A percentile compares a stretch with the other conserved stretches of the same genome.
Evolutionary conservation across 2,113 vertebrate species (phyloP).

Genomic region (Ptyas mucosa): DNA sequence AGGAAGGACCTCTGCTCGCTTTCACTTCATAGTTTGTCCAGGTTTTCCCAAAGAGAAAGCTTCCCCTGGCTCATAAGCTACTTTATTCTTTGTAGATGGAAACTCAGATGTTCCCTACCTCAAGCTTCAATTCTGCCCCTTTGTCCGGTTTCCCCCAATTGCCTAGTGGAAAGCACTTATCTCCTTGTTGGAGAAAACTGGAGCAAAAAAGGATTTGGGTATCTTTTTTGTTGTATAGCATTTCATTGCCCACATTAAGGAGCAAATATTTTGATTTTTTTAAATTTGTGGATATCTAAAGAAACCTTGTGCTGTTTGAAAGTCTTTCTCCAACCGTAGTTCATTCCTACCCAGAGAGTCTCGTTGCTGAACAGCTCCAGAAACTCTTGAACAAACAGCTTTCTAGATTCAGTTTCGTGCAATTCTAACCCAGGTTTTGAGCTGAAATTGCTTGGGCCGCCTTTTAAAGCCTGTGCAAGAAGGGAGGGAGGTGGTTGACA

Average conservation of each 20-base stretch:
- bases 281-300: neutral
- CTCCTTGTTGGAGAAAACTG: neutral
- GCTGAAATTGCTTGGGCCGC: neutral
- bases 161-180: neutral
- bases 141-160: neutral
- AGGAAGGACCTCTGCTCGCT: neutral
- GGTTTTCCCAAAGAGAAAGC: neutral
- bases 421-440: neutral
- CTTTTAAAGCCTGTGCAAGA: neutral
- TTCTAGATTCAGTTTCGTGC: neutral
- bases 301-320: neutral
- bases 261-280: neutral
- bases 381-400: neutral
- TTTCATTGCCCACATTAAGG: neutral
- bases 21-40: neutral
- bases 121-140: neutral
- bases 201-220: neutral
- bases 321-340: neutral
- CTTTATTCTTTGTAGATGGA: neutral
- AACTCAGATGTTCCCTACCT: neutral
- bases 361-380: neutral
- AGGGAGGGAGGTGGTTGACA: neutral
- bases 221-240: neutral
- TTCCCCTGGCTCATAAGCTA: neutral
- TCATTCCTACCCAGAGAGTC: neutral